Percentiles rank a stretch among this genome's conserved stretches.
These are phyloP conservation scores for Palythoa grandis DNA, from an alignment of 92 coral and sea anemone genomes.

Conservation along the genomic window DNA sequence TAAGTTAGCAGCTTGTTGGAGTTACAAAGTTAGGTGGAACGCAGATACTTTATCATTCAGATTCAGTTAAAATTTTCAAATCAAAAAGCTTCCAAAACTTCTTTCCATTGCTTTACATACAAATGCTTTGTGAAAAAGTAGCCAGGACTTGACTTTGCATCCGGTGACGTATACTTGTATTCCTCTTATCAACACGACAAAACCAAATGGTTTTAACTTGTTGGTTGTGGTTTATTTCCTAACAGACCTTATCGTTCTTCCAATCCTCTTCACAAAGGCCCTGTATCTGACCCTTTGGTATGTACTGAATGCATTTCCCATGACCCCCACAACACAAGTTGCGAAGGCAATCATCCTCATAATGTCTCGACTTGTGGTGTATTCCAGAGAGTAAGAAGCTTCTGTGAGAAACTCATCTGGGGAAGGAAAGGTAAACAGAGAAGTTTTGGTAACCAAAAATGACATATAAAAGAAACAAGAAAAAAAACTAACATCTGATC, in stretches of 20 bases:
- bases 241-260: slow-evolving; percentile 86
- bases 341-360: slow-evolving; percentile 96
- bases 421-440: background rate
- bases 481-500: too few species aligned
- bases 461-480: background rate
- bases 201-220: background rate
- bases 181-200: too few species aligned
- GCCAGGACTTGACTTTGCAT: too few species aligned
- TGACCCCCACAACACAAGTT: slow-evolving; percentile 79
- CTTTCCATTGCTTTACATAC: too few species aligned
- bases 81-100: too few species aligned
- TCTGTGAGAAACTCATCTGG: slow-evolving; percentile 72
- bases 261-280: slow-evolving; percentile 95
- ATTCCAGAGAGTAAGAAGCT: slow-evolving; percentile 63
- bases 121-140: too few species aligned
- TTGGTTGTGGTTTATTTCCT: background rate
- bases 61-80: too few species aligned
- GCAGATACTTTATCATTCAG: too few species aligned
- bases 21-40: too few species aligned
- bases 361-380: slow-evolving; percentile 79
- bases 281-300: slow-evolving; percentile 89
- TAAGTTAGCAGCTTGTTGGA: too few species aligned
- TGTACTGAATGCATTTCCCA: slow-evolving; percentile 87
- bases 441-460: background rate
- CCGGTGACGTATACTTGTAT: too few species aligned